Evolutionary conservation across 2,797 vertebrate species (phyloP).

Genomic region (Sciaenops ocellatus): DNA sequence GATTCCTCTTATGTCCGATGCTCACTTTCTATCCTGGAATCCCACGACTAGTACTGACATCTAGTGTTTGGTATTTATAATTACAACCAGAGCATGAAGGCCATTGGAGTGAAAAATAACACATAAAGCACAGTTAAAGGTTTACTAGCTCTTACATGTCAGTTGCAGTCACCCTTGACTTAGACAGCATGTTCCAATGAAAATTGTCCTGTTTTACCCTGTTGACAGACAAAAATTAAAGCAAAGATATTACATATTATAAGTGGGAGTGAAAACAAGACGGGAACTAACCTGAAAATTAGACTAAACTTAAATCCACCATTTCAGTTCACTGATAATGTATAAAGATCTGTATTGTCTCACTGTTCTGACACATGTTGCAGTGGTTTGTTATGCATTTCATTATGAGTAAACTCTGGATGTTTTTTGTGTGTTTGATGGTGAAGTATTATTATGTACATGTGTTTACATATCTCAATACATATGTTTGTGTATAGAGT

Average conservation of each 20-base stretch:
- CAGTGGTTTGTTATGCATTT: neutral
- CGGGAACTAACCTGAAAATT: neutral
- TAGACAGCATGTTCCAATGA: neutral
- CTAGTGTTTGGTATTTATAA: constrained; percentile 63
- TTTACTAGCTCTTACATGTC: neutral
- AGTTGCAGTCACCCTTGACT: too few relatives aligned
- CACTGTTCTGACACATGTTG: neutral
- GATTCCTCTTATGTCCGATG: neutral
- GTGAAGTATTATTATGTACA: neutral
- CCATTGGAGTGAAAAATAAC: neutral
- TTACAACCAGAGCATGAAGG: constrained; percentile 16
- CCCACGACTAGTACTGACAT: constrained; percentile 45
- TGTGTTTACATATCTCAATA: constrained; percentile 1
- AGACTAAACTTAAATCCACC: neutral
- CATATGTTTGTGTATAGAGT: constrained; percentile 81
- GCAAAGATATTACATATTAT: neutral
- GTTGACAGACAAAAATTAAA: neutral
- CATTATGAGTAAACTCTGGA: neutral
- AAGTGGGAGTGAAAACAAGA: neutral
- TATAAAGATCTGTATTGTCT: neutral
- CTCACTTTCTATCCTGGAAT: constrained; percentile 15
- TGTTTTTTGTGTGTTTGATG: neutral
- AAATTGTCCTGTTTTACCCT: neutral
- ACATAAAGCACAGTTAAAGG: neutral
- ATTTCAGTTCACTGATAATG: neutral